Conservation (phyloP, 1,140 invertebrate genomes). For the Capitella teleta region DNA sequence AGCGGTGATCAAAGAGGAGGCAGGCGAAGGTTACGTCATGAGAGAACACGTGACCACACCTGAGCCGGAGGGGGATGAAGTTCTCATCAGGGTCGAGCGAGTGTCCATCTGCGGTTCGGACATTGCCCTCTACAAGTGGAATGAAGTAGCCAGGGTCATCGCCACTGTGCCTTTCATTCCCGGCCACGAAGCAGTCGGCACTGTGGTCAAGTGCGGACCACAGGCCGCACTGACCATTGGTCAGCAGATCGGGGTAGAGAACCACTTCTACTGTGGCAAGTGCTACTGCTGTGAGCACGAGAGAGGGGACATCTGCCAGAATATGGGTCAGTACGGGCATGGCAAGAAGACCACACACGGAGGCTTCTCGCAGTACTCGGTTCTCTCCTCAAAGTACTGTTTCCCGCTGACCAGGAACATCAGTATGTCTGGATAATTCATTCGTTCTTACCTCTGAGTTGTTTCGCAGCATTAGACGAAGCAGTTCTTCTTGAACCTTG, state of each 20-base stretch:
- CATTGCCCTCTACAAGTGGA: slow-evolving; percentile 31
- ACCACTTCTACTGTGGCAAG: slow-evolving; percentile 30
- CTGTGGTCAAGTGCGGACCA: slow-evolving; percentile 17
- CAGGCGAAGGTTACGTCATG: no score
- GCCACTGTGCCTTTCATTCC: slow-evolving; percentile 31
- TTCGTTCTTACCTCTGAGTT: no score
- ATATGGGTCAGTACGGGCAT: slow-evolving; percentile 35
- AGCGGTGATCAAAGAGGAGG: no score
- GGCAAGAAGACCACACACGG: slow-evolving; percentile 29
- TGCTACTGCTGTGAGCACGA: slow-evolving; percentile 30
- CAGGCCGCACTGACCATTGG: slow-evolving; percentile 4
- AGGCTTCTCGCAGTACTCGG: no score
- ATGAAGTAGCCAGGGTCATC: slow-evolving; percentile 25
- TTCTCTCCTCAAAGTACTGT: no score
- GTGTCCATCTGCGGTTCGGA: slow-evolving; percentile 34
- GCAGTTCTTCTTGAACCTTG: no score
- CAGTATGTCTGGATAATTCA: no score
- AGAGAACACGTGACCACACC: no score
- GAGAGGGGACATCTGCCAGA: slow-evolving; percentile 24
- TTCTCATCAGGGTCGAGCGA: no score
- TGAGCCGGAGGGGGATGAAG: no score
- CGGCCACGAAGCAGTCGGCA: slow-evolving; percentile 32
- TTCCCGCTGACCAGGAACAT: no score
- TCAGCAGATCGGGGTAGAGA: slow-evolving; percentile 27
- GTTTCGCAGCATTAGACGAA: no score